Base-by-base conservation (phyloP, 2,113 vertebrate genomes). In the Ptilonorhynchus violaceus region DNA sequence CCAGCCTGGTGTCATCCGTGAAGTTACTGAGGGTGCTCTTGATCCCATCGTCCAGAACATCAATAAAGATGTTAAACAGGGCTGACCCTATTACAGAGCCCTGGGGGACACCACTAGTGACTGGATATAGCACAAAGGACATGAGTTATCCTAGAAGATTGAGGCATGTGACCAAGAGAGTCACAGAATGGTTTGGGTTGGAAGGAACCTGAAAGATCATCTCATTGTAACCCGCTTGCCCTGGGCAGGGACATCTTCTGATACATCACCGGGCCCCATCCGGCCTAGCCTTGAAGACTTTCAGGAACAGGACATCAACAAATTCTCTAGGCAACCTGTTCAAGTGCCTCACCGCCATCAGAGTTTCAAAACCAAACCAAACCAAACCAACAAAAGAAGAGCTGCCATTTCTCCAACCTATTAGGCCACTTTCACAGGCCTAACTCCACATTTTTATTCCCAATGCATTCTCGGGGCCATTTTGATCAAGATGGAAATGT, bases 161-260 rank as follows among this genome's bases (percentile, higher is more conserved):
- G 11, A 81, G 13, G 31, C 21, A 46, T 1, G 1, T 53, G 22
- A 53, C 22, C 21, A 64, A 47, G 13, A 80, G 24, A 67, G 4
- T 42, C 33, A 63, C 18, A 42, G 21, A 73, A 75, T 16, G 8
- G 3, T 44, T 74, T 62, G 30, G 6, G 8, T 84, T 91, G 41
- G 15, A 87, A 88, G 13, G 6, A 23, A 30, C 5, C 37, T 67
- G 60, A 56, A 73, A 73, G 15, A 60, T 56, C 31, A n/a, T 44
- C 8, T 58, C 18, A 1, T 58, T 31, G 9, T 72, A 50, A 42
- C 9, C 23, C 0, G 0, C 9, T 7, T 27, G 17, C 33, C 15
- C 19, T 4, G 9, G 21, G 13, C 21, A 93, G 23, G 17, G 25
- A 21, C 18, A 86, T 28, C 15, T 81, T 85, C 33, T 44, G 56